Conservation (phyloP, 2,113 vertebrate species). For the Maccullochella peelii region DNA sequence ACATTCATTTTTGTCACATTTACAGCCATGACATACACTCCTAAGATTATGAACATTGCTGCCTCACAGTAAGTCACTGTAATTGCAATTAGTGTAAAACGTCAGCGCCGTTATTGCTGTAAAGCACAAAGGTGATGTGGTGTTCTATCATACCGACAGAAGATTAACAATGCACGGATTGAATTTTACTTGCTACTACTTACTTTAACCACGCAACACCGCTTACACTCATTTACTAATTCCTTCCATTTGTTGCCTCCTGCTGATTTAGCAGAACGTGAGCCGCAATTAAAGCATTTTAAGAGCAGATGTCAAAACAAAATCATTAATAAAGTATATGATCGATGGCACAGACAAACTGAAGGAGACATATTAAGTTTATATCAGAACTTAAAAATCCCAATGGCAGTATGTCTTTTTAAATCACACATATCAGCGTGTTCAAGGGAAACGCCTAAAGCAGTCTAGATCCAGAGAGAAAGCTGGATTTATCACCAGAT, state of each 20-base stretch:
- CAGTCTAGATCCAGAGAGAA: slow-evolving; percentile 1
- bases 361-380: slow-evolving; percentile 14
- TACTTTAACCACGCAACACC: slow-evolving; percentile 21
- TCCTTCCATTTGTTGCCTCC: slow-evolving; percentile 39
- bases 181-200: slow-evolving; percentile 55
- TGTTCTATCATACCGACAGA: slow-evolving; percentile 57
- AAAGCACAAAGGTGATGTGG: slow-evolving; percentile 48
- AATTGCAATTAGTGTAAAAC: slow-evolving; percentile 78
- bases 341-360: slow-evolving; percentile 15
- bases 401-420: not conserved
- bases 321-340: slow-evolving; percentile 34
- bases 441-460: slow-evolving; percentile 14
- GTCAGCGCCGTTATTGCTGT: slow-evolving; percentile 59
- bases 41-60: slow-evolving; percentile 65
- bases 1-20: slow-evolving; percentile 70
- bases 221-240: slow-evolving; percentile 34
- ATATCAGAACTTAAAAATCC: slow-evolving; percentile 8
- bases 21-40: slow-evolving; percentile 65
- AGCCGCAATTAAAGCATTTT: slow-evolving; percentile 48
- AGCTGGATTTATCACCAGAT: slow-evolving; percentile 41
- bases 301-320: slow-evolving; percentile 49
- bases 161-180: slow-evolving; percentile 51
- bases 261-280: slow-evolving; percentile 61
- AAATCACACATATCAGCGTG: slow-evolving; percentile 20
- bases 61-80: slow-evolving; percentile 67